Evolutionary conservation across 2,888 invertebrate species (phyloP), one percentile per base, ranked within the genome.

Genomic region (Drosophila testacea): DNA sequence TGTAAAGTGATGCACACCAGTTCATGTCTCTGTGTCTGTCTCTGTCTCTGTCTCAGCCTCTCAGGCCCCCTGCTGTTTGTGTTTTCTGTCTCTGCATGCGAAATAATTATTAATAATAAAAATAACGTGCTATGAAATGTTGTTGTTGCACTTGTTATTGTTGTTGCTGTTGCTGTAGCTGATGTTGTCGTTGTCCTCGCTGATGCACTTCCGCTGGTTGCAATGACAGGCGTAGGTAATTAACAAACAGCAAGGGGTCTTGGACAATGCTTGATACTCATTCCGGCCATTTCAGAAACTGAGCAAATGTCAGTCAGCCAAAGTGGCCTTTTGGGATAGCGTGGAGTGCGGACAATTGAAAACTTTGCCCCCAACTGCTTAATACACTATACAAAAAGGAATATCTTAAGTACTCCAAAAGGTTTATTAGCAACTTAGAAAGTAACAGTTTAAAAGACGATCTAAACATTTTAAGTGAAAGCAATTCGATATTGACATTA

Each of bases 71-170:
- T 56, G 13, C 55, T 42, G 34, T 62, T 38, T 55, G 62, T 47
- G 6, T 60, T 22, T 11, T 59, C 41, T 48, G 46, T 48, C 57
- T 62, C 68, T 73, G 89, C 68, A 70, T 82, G 79, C 55, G 66
- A 88, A 81, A 89, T 83, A 71, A 83, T 83, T 89, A 89, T 83
- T 80, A 80, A 71, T 83, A 83, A 87, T 73, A 89, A 89, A 89
- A 79, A 83, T 69, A 83, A 88, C 51, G 54, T 76, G 76, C 57
- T 60, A 79, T 71, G 71, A 72, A 66, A 69, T 77, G 66, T 69
- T 75, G 32, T 32, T 32, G 55, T 60, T 56, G 48, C 2, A 42
- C 42, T 22, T 57, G 34, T 38, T 63, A 63, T 52, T 82, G 69
- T 47, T 63, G 56, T 55, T 54, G 57, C n/a, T 56, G 55, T n/a